Evolutionary conservation across 2,888 invertebrate genomes (phyloP).

Genomic region (Machimus rusticus): DNA sequence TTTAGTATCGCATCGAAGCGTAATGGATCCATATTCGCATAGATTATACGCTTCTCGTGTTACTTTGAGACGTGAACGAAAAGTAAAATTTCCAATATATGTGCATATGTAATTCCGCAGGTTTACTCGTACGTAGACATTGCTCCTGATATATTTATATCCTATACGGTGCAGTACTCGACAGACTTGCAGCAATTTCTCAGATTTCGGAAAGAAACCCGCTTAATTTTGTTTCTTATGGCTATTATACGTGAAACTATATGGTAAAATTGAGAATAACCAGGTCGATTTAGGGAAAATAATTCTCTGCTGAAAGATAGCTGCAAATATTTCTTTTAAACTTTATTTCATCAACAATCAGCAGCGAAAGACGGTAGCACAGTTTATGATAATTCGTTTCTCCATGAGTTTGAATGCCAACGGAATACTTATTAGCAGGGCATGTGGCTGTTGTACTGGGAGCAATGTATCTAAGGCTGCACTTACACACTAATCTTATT

Average conservation of each 20-base stretch:
- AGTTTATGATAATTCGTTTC: not conserved
- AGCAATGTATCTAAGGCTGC: not conserved
- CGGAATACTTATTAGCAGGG: not conserved
- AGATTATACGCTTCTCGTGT: not conserved
- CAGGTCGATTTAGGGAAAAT: not conserved
- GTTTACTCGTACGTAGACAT: not conserved
- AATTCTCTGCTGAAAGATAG: not conserved
- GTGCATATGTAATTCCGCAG: not conserved
- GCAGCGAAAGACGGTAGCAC: not conserved
- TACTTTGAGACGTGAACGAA: not conserved
- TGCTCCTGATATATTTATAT: no score
- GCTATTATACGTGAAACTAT: not conserved
- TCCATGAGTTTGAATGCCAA: not conserved
- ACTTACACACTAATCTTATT: not conserved
- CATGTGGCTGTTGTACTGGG: not conserved
- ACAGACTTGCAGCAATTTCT: not conserved
- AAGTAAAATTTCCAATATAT: not conserved
- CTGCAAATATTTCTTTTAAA: not conserved
- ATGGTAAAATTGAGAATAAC: not conserved
- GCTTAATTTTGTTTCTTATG: not conserved
- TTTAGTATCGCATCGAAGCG: not conserved
- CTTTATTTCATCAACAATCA: not conserved
- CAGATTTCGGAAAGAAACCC: not conserved
- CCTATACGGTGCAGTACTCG: no score
- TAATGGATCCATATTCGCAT: not conserved